Evolutionary conservation across 1,140 invertebrate genomes (phyloP).

Genomic region (Procambarus virginalis): DNA sequence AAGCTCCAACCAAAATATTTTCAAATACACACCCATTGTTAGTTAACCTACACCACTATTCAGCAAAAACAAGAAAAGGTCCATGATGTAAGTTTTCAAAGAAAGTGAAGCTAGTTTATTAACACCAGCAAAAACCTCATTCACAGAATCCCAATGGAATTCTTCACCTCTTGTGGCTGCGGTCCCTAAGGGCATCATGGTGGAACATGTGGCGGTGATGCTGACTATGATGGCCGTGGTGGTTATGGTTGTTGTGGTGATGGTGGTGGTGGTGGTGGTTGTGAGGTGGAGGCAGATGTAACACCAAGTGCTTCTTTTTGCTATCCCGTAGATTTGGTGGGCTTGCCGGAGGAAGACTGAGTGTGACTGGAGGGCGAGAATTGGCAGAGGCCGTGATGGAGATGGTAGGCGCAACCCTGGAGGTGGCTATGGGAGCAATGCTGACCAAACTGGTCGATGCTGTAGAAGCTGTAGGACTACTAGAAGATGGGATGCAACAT

Average conservation of each 20-base stretch:
- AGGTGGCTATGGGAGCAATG: neutral
- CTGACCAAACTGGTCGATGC: neutral
- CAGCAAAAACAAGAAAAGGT: neutral
- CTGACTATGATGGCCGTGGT: constrained; percentile 42
- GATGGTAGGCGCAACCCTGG: neutral
- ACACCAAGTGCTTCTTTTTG: constrained; percentile 65
- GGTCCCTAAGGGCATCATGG: constrained; percentile 53
- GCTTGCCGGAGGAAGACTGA: neutral
- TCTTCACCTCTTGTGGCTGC: constrained; percentile 66
- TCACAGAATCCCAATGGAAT: neutral
- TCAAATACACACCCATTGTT: neutral
- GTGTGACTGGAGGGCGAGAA: neutral
- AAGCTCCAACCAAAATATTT: neutral
- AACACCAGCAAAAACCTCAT: neutral
- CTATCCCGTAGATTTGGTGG: constrained; percentile 52
- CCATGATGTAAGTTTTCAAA: neutral
- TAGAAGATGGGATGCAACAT: constrained; percentile 16
- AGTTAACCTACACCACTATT: neutral
- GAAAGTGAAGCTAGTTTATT: neutral
- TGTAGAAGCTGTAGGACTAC: neutral
- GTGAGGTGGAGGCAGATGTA: constrained; percentile 64
- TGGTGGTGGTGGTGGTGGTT: constrained; percentile 51
- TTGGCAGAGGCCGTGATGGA: neutral
- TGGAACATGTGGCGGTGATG: constrained; percentile 41
- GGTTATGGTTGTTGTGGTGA: constrained; percentile 2